Conservation (phyloP, 2,797 vertebrate species). For the Helarctos malayanus region DNA sequence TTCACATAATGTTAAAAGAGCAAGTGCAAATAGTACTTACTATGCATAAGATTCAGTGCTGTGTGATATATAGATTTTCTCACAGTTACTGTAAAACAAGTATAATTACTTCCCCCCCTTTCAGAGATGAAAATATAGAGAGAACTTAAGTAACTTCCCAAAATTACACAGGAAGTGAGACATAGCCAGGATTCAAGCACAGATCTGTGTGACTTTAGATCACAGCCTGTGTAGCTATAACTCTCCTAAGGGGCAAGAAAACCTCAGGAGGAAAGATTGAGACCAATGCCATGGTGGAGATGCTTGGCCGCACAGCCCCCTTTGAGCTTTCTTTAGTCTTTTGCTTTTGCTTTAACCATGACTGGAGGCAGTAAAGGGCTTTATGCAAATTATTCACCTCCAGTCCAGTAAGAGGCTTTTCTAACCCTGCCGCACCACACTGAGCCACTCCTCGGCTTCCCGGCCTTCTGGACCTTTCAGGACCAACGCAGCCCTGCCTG, state of each 20-base stretch:
- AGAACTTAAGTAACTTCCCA: not conserved
- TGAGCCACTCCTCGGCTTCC: not conserved
- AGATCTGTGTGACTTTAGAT: not conserved
- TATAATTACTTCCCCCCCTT: not conserved
- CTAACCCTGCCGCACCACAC: not conserved
- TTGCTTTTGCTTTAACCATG: not conserved
- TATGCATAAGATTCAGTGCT: not conserved
- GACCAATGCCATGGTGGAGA: not conserved
- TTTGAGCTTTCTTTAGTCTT: not conserved
- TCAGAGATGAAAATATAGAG: not conserved
- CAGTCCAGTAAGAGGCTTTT: not conserved
- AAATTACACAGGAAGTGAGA: not conserved
- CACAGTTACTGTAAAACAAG: not conserved
- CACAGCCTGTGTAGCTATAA: not conserved
- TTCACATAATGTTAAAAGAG: not conserved
- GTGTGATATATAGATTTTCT: not conserved
- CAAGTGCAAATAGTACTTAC: not conserved
- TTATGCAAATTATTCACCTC: not conserved
- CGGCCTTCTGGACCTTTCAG: not conserved
- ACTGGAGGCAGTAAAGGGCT: not conserved
- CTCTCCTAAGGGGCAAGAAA: not conserved
- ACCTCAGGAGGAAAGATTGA: not conserved
- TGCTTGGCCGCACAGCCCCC: not conserved
- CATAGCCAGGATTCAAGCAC: not conserved
- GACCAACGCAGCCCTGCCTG: rapidly evolving